Conservation (phyloP, 2,797 vertebrate genomes). For the Sebastes steindachneri region DNA sequence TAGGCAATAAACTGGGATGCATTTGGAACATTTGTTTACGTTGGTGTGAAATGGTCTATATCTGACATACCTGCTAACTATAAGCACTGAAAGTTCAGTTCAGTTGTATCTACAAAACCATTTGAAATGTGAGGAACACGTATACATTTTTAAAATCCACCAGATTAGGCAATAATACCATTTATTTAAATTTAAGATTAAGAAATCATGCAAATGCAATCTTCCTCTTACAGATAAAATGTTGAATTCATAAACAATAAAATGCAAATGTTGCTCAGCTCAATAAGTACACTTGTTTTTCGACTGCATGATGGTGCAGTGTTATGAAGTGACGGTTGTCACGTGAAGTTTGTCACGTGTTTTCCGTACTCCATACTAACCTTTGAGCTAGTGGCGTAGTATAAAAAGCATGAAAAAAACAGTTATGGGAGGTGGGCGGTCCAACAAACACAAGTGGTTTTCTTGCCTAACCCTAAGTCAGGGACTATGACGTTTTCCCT, state of each 20-base stretch:
- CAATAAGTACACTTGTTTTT: not conserved
- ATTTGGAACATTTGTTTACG: too few species aligned
- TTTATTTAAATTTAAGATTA: not conserved
- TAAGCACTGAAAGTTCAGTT: not conserved
- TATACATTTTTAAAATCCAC: not conserved
- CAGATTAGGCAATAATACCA: not conserved
- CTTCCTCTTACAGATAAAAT: not conserved
- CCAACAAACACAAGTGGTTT: too few species aligned
- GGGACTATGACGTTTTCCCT: too few species aligned
- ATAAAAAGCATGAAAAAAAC: too few species aligned
- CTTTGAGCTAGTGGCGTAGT: too few species aligned
- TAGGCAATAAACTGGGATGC: too few species aligned
- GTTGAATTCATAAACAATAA: not conserved
- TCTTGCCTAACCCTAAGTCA: too few species aligned
- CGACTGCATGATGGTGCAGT: not conserved
- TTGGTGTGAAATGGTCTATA: too few species aligned
- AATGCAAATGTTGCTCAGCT: not conserved
- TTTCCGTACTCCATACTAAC: too few species aligned
- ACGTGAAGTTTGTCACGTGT: too few species aligned
- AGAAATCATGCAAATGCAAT: not conserved
- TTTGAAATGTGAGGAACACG: not conserved
- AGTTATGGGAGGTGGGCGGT: too few species aligned
- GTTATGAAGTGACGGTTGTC: not conserved
- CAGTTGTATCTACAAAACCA: not conserved
- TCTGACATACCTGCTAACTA: not conserved